Base-by-base conservation (phyloP, 2,797 vertebrate genomes). In the Zalophus californianus region DNA sequence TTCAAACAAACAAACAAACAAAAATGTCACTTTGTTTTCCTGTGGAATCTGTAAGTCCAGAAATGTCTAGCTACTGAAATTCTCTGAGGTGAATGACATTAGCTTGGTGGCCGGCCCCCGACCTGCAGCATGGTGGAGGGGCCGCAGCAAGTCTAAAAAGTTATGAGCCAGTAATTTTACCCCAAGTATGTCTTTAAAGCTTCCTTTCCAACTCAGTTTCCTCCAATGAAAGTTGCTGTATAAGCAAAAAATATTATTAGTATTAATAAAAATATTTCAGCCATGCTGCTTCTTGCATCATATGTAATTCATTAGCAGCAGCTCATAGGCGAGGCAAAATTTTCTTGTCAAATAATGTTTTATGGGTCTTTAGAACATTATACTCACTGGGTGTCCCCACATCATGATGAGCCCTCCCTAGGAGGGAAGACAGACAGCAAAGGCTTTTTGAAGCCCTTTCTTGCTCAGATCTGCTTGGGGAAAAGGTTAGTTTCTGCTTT, bases 241-340 rank as follows among this genome's bases (percentile, higher is more conserved):
- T 95, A 98, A 97, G 98, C 98, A 97, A 95, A 97, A 98, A 96
- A 62, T 97, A 97, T 97, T 98, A 98, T 84, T 97, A 93, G 96
- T 94, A 97, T 97, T 98, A 97, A 98, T 98, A 97, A 98, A 97
- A 98, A 96, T 97, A 97, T 97, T 97, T 98, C 97, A 97, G 88
- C 92, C 96, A 94, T 91, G 96, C 91, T 95, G 92, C 79, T 94
- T 96, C 89, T 96, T 97, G 88, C 88, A 97, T 98, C 96, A 95
- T 93, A 94, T 97, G 97, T 97, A 95, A 98, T 97, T 98, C 94
- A 96, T 98, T 98, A 98, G 97, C 82, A 21, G 82, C 92, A 91
- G 96, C 86, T 96, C 64, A 0, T 90, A 95, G 95, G 94, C 75
- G 0, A 96, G 86, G 96, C 94, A 91, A 97, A 95, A 97, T 95